Evolutionary conservation across 2,113 vertebrate species (phyloP), one percentile per base, ranked within the genome.

Genomic region (Mastomys coucha): DNA sequence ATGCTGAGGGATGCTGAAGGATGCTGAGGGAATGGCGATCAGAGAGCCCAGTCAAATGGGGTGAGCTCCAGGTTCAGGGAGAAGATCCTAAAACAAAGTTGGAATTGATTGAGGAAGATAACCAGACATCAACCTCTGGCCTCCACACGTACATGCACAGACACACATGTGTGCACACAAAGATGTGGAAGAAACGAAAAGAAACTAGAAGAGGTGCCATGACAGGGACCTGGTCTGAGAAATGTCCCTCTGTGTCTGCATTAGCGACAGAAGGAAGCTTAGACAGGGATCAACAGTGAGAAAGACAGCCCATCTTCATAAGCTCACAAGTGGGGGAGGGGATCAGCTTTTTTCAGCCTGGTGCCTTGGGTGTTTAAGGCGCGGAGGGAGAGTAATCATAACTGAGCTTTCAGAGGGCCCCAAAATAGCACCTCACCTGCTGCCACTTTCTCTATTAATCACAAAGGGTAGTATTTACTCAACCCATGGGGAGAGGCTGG

Each of bases 401-500:
- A 1, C 49, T 65, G 60, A 73, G 88, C 82, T 96, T 80, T 94
- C 91, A 93, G 88, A 16, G 1, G 0, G 13, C 67, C 97, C 96
- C 97, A 97, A 98, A 97, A 97, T 97, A 97, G 97, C 8, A 28
- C 85, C 39, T 97, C 93, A 94, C 97, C 90, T 96, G 97, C 97
- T 95, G 96, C 93, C 67, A 72, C 36, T 10, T 69, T 72, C 81
- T 78, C 72, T 82, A 45, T 63, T 65, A 72, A 72, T 90, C 70
- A 72, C 94, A 82, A 75, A 91, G 96, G 92, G 92, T 78, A 82
- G 89, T 96, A 91, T 97, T 93, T 90, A 93, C 93, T 90, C 56
- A 28, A 84, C 93, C 91, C 88, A 82, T 69, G 76, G 95, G 36
- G 70, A 82, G 96, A 81, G 87, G 88, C 98, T 82, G 91, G 31